Evolutionary conservation across 2,888 invertebrate species (phyloP).

Genomic region (Orchestes rusci): DNA sequence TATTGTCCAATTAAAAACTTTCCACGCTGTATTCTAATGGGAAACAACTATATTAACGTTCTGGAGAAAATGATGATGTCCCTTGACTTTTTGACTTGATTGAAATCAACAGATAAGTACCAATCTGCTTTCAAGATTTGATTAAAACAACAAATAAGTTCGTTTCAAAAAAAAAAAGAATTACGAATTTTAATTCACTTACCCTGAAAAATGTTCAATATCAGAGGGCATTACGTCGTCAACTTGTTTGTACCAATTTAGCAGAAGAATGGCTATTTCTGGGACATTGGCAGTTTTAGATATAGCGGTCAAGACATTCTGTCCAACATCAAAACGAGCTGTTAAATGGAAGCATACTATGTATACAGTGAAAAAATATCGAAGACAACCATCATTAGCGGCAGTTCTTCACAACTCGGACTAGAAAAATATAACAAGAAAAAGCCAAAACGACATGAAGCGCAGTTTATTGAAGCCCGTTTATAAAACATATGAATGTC

Average conservation of each 20-base stretch:
- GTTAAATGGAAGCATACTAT: no score
- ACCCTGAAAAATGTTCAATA: conserved; percentile 28
- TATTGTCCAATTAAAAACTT: conserved; percentile 29
- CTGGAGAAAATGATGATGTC: no score
- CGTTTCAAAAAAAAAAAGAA: no score
- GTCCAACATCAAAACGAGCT: conserved; percentile 29
- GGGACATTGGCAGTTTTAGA: conserved; percentile 21
- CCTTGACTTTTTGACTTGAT: no score
- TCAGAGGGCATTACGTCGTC: conserved; percentile 27
- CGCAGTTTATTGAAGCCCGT: no score
- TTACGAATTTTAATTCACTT: conserved; percentile 8
- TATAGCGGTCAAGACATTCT: conserved; percentile 29
- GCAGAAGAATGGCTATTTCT: conserved; percentile 28
- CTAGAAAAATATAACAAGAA: conserved; percentile 3
- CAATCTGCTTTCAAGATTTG: no score
- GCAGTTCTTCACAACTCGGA: no score
- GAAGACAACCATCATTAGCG: no score
- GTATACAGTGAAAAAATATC: no score
- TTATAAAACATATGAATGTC: no score
- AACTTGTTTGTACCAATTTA: conserved; percentile 32
- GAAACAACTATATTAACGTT: background rate
- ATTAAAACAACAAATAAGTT: no score
- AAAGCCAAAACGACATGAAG: background rate
- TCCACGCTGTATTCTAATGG: conserved; percentile 24
- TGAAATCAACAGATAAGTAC: no score